Base-by-base conservation (phyloP, 2,797 vertebrate genomes). In the Limnodromus scolopaceus region DNA sequence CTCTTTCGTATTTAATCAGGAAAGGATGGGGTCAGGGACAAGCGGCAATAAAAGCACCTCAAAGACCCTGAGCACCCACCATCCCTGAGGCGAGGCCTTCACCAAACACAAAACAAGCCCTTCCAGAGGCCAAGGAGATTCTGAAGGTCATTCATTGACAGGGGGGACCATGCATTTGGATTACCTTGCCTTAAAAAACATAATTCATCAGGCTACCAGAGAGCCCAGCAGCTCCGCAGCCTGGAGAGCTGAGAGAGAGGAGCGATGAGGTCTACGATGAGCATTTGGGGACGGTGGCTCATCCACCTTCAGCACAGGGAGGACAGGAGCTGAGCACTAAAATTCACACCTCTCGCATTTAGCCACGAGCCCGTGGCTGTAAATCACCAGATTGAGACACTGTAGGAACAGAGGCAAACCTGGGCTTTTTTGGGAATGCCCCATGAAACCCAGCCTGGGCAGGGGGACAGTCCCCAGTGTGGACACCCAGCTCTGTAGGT, bases 1-100 rank as follows among this genome's bases (percentile, higher is more conserved):
- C 49, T 45, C 48, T 82, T 60, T 61, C 4, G 0, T 48, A 63
- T 82, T 88, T 88, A 57, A 66, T 66, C 85, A 66, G 58, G 43
- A 41, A 54, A 76, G 87, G 58, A 82, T 58, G 74, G 57, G 76
- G 11, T 69, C 94, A 92, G 96, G 95, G 95, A 72, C 83, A 82
- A 86, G 49, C 0, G 10, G 80, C 96, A 82, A 76, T 89, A 82
- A 88, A 96, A 95, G 85, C 83, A 63, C 76, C 72, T 10, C 39
- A 6, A 72, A 63, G 84, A 61, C 91, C 78, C 79, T 70, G 55
- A 91, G 79, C 3, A 16, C 27, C 79, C 91, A 45, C 66, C 76
- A 63, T 0, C 46, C 65, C 49, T 0, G 11, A 85, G 76, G 76
- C 49, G 68, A 61, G 34, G 82, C 78, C 88, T 85, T 83, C 27